Evolutionary conservation across 1,140 invertebrate genomes (phyloP).

Genomic region (Bombyx mori): ASM3026992v2 NC_085131.1:5939501-5940000

Average conservation of each 20-base stretch:
- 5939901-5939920: constrained; percentile 45
- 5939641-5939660: constrained; percentile 38
- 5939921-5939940: constrained; percentile 31
- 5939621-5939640: constrained; percentile 53
- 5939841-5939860: constrained; percentile 37
- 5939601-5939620: constrained; percentile 65
- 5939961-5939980: constrained; percentile 41
- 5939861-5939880: constrained; percentile 68
- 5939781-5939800: constrained; percentile 53
- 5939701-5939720: constrained; percentile 31
- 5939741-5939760: constrained; percentile 54
- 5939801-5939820: constrained; percentile 75
- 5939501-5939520: no score
- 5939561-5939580: no score
- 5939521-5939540: no score
- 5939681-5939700: constrained; percentile 49
- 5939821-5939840: constrained; percentile 75
- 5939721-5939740: constrained; percentile 38
- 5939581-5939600: not conserved
- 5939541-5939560: no score
- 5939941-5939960: constrained; percentile 41
- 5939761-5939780: constrained; percentile 58
- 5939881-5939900: constrained; percentile 74
- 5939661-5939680: constrained; percentile 58
- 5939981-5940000: constrained; percentile 58